phyloP scores from a whole-genome alignment of 2,888 invertebrate genomes.

The Chymomyza fuscimana region DNA sequence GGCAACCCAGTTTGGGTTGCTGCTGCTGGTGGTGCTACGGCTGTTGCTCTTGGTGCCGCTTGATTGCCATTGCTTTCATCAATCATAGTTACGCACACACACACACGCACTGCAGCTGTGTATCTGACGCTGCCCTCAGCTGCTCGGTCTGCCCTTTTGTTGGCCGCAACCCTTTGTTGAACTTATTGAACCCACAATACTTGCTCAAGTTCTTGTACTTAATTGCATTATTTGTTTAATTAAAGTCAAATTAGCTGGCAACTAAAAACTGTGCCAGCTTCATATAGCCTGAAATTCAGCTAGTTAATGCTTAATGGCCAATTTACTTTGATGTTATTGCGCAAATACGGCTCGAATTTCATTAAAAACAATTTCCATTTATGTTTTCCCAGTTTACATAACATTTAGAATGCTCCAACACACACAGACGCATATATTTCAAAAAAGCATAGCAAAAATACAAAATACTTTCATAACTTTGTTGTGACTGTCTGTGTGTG shows the following conservation, averaged over 20 bases:
- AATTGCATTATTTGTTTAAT: conserved; percentile 68
- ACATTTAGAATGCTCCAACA: conserved; percentile 15
- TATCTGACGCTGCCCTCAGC: conserved; percentile 31
- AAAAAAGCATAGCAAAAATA: background rate
- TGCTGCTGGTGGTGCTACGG: background rate
- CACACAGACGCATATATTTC: background rate
- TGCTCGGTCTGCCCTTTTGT: background rate
- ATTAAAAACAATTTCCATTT: conserved; percentile 50
- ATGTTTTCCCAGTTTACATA: conserved; percentile 26
- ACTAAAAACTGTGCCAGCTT: background rate
- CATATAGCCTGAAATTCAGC: conserved; percentile 12
- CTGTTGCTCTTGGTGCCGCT: conserved; percentile 15
- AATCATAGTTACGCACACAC: conserved; percentile 47
- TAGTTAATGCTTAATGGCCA: conserved; percentile 58
- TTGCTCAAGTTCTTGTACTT: conserved; percentile 42
- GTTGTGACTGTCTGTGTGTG: background rate
- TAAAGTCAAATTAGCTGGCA: conserved; percentile 63
- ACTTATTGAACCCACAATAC: conserved; percentile 48
- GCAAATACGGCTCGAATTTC: conserved; percentile 25
- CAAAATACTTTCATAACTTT: background rate
- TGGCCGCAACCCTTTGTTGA: conserved; percentile 41
- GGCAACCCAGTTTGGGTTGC: conserved; percentile 29
- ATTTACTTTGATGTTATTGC: conserved; percentile 52
- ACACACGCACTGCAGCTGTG: background rate
- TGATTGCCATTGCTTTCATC: conserved; percentile 49